These are phyloP conservation scores for Lysandra bellargus DNA, from an alignment of 2,888 invertebrate species.

Conservation along the genomic window DNA sequence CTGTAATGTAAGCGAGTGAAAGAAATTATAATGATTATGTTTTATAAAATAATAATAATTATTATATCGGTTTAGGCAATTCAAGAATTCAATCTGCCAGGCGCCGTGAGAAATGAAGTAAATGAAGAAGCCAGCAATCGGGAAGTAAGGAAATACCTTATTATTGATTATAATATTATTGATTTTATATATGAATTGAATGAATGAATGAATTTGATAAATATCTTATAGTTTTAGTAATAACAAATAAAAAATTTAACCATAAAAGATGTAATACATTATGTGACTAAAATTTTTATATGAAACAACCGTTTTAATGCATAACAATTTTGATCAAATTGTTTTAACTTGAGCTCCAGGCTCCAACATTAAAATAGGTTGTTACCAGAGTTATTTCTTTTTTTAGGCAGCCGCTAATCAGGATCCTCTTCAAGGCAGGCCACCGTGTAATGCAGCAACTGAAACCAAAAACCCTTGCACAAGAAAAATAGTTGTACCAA, in stretches of 20 bases:
- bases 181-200: too few species aligned
- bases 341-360: too few species aligned
- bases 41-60: neutral
- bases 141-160: neutral
- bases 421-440: neutral
- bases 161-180: neutral
- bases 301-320: too few species aligned
- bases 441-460: neutral
- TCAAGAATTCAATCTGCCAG: neutral
- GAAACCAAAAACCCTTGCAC: constrained; percentile 1
- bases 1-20: neutral
- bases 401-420: constrained; percentile 1
- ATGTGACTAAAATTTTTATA: too few species aligned
- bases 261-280: too few species aligned
- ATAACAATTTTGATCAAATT: neutral
- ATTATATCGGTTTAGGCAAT: neutral
- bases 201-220: too few species aligned
- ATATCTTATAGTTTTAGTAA: too few species aligned
- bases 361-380: too few species aligned
- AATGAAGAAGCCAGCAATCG: constrained; percentile 11
- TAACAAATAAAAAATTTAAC: neutral
- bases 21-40: neutral
- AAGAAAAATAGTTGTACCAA: neutral
- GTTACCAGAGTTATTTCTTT: neutral
- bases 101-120: neutral